Evolutionary conservation across 2,888 invertebrate genomes (phyloP).

Genomic region (Luperina testacea): DNA sequence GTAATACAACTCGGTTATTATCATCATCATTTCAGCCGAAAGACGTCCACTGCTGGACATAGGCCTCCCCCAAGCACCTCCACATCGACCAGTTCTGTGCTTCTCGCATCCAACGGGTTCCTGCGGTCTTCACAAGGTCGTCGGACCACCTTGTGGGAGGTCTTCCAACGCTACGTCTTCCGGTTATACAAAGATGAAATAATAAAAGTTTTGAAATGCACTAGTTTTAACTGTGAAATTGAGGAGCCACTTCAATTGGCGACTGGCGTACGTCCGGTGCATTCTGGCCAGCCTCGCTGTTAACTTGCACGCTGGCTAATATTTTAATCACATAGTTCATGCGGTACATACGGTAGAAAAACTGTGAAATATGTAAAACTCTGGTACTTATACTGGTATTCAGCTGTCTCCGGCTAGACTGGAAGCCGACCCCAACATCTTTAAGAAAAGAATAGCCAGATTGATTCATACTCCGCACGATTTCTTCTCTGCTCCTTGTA

Average conservation of each 20-base stretch:
- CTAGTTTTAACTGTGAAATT: not conserved
- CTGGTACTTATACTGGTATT: not conserved
- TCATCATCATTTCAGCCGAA: no score
- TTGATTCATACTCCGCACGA: not conserved
- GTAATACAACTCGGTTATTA: not conserved
- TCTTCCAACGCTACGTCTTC: no score
- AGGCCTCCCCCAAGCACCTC: no score
- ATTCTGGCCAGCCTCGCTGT: not conserved
- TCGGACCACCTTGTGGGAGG: no score
- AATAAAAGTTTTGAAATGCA: not conserved
- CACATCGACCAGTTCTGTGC: no score
- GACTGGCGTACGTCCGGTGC: not conserved
- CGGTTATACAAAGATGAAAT: not conserved
- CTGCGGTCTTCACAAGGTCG: no score
- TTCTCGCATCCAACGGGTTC: no score
- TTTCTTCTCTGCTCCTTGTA: not conserved
- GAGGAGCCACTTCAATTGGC: no score
- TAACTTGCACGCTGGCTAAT: not conserved
- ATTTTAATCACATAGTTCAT: not conserved
- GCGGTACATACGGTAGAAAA: not conserved
- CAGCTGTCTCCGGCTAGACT: not conserved
- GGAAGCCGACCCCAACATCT: not conserved
- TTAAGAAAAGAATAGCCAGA: not conserved
- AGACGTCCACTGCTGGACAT: no score
- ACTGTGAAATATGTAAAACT: not conserved